A percentile compares a stretch with the other conserved stretches of the same genome.
Evolutionary conservation across 2,113 vertebrate genomes (phyloP).

Genomic region (Crotalus helleri): DNA sequence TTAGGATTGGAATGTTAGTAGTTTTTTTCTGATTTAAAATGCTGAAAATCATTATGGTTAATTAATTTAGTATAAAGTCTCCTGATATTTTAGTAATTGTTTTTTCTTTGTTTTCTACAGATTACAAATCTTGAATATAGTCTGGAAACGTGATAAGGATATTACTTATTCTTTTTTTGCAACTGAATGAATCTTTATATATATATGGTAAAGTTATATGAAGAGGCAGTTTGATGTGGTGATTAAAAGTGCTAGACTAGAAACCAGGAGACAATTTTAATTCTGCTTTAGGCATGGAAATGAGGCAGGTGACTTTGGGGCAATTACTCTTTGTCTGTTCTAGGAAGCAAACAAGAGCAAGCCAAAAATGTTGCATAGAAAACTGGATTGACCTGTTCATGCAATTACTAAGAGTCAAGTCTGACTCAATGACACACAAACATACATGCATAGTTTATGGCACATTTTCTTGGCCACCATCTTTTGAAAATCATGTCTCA

Average conservation of each 20-base stretch:
- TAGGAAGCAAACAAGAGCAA: not conserved
- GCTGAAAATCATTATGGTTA: not conserved
- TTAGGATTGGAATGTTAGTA: not conserved
- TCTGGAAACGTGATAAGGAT: not conserved
- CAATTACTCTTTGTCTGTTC: not conserved
- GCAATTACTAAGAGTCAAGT: not conserved
- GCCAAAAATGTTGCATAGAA: not conserved
- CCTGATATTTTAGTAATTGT: not conserved
- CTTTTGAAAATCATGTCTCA: not conserved
- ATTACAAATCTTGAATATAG: not conserved
- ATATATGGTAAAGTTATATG: not conserved
- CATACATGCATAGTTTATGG: not conserved
- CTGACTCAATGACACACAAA: not conserved
- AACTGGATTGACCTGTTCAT: not conserved
- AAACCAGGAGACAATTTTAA: not conserved
- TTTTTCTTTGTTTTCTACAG: not conserved
- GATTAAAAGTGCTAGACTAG: not conserved
- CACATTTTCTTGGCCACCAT: rapidly evolving
- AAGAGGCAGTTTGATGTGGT: not conserved
- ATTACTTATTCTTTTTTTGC: not conserved
- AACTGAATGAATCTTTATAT: not conserved
- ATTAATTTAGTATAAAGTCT: not conserved
- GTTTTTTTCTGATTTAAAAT: not conserved
- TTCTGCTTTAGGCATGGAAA: not conserved
- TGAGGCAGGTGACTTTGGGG: not conserved